Evolutionary conservation across 2,888 invertebrate genomes (phyloP), one percentile per base, ranked within the genome.

Genomic region (Chymomyza caudatula): DNA sequence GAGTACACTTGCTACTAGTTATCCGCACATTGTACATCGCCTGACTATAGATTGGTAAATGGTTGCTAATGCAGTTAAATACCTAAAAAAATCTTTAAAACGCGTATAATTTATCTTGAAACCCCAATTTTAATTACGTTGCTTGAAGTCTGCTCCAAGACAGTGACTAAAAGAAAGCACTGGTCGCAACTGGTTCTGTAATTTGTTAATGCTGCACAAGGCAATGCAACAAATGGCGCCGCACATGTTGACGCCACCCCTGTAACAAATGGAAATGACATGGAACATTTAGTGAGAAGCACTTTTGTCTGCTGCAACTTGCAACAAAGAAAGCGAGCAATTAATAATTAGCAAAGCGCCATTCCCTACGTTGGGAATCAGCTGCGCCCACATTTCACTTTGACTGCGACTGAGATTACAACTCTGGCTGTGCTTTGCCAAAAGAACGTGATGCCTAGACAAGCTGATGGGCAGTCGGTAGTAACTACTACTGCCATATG

Each of bases 401-500:
- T 67, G 66, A 72, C 49, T 72, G 29, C 29, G 67, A 29, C 67
- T 63, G 65, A 66, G 84, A 83, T 83, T 79, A 79, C 60, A 43
- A 51, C 51, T 51, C 51, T 20, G 20, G 13, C 20, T 17, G 51
- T 20, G 49, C 53, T 53, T 42, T n/a, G 60, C 51, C 22, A 60
- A 11, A 37, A 37, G 29, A 37, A 37, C 54, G 60, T 54, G 60
- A 54, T 37, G 29, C 29, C 29, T 11, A 37, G 29, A 11, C 29
- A 37, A 8, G 8, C 29, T 37, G 29, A 37, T 37, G 29, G 29
- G 11, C 29, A 37, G 11, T 37, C 29, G 8, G 29, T 37, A 37
- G 2, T 11, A 37, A 8, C 29, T 37, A 37, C 8, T 37, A 2
- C 11, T 37, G 29, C 29, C 29, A 37, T 37, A 37, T 37, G 29